Percentiles rank a stretch among this genome's conserved stretches.
Conservation (phyloP, 2,113 vertebrate species). For the Ciconia stormi region DNA sequence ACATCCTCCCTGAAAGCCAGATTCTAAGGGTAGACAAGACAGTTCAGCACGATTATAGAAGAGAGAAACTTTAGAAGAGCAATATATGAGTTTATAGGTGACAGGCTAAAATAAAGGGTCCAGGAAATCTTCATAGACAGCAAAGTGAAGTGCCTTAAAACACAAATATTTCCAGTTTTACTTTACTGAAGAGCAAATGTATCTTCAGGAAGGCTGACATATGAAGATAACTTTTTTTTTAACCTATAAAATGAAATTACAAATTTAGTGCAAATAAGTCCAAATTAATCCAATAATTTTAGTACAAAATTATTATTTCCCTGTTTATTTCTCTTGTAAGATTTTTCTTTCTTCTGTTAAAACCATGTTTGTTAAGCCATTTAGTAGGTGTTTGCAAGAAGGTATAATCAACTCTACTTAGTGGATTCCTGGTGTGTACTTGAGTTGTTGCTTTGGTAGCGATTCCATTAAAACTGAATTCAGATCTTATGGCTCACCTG, state of each 20-base stretch:
- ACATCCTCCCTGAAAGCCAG: not conserved
- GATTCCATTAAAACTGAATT: not conserved
- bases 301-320: not conserved
- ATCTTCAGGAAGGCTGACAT: not conserved
- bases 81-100: not conserved
- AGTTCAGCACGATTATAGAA: not conserved
- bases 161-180: not conserved
- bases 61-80: not conserved
- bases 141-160: not conserved
- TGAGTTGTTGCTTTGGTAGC: not conserved
- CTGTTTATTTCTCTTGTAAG: not conserved
- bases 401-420: not conserved
- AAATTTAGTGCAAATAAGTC: not conserved
- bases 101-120: not conserved
- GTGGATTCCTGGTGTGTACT: accelerated
- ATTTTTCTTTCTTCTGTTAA: not conserved
- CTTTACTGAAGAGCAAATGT: not conserved
- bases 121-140: not conserved
- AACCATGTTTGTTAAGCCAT: not conserved
- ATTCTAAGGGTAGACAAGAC: not conserved
- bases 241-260: not conserved
- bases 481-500: not conserved
- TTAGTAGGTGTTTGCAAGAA: not conserved
- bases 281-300: too few species aligned
- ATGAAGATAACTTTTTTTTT: not conserved